Conservation (phyloP, 2,797 vertebrate species). For the Malacoctenus gilli region DNA sequence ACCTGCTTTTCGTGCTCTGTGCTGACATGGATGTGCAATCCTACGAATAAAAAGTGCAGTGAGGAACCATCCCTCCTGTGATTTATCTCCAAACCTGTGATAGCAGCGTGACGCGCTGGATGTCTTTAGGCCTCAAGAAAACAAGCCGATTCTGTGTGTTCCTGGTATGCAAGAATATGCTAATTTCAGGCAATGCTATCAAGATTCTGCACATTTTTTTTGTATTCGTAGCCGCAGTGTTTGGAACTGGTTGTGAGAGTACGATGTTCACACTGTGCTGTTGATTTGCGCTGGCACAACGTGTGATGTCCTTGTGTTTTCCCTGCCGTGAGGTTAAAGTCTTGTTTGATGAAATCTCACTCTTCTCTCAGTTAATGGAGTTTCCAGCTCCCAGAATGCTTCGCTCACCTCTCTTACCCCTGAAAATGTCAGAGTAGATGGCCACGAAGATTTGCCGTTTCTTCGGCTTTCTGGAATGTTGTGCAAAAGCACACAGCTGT, state of each 20-base stretch:
- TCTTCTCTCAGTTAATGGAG: background rate
- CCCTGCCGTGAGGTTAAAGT: background rate
- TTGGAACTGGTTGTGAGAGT: background rate
- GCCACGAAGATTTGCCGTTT: background rate
- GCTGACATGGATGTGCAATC: background rate
- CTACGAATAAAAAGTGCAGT: background rate
- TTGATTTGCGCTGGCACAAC: background rate
- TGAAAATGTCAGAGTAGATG: background rate
- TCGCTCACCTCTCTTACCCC: background rate
- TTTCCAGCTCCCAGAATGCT: background rate
- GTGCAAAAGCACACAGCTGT: background rate
- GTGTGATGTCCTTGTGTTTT: background rate
- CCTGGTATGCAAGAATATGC: background rate
- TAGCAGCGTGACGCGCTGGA: background rate
- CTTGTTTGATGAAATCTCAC: background rate
- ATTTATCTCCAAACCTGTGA: background rate
- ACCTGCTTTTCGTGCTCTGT: conserved; percentile 5
- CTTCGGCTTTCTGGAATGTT: conserved; percentile 4
- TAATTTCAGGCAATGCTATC: background rate
- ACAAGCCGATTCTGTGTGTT: conserved; percentile 5
- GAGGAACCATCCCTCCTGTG: background rate
- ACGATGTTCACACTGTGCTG: background rate
- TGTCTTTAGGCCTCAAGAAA: background rate
- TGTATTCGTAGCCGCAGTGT: background rate
- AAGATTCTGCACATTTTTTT: too few relatives aligned